Percentiles rank a stretch among this genome's conserved stretches.
phyloP scores from a whole-genome alignment of 2,888 invertebrate genomes.

The Caenorhabditis sp. region DNA sequence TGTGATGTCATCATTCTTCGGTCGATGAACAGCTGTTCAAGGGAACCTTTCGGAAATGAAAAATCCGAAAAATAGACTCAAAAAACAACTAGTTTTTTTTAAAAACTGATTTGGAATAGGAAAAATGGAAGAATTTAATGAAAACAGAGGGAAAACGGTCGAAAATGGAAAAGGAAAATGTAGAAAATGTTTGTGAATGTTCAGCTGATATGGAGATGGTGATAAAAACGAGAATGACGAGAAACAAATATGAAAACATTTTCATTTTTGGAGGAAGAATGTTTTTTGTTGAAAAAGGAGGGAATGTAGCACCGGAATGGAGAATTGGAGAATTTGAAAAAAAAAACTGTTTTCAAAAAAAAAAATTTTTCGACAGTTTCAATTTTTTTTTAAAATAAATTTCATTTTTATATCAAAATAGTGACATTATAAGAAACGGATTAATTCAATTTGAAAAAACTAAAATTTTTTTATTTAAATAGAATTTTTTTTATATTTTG shows the following conservation, averaged over 20 bases:
- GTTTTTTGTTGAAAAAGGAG: background rate
- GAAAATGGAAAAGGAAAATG: too few relatives aligned
- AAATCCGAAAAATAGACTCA: conserved; percentile 9
- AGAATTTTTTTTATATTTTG: too few relatives aligned
- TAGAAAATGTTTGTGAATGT: too few relatives aligned
- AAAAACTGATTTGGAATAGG: conserved; percentile 12
- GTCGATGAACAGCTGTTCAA: conserved; percentile 32
- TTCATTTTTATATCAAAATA: too few relatives aligned
- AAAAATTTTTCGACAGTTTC: background rate
- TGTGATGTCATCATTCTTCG: conserved; percentile 22
- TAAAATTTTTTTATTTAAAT: too few relatives aligned
- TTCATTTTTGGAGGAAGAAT: too few relatives aligned
- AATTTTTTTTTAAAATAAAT: too few relatives aligned
- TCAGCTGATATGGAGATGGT: background rate
- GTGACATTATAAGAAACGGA: too few relatives aligned
- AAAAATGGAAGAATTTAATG: background rate
- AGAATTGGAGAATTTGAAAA: conserved; percentile 1
- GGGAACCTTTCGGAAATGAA: background rate
- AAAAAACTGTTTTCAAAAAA: background rate
- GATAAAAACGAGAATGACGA: background rate
- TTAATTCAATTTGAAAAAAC: too few relatives aligned
- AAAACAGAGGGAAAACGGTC: too few relatives aligned
- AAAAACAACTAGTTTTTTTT: conserved; percentile 18
- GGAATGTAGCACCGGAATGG: background rate
- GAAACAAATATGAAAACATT: too few relatives aligned